Base-by-base conservation (phyloP, 2,888 invertebrate species). In the Apamea sordens region DNA sequence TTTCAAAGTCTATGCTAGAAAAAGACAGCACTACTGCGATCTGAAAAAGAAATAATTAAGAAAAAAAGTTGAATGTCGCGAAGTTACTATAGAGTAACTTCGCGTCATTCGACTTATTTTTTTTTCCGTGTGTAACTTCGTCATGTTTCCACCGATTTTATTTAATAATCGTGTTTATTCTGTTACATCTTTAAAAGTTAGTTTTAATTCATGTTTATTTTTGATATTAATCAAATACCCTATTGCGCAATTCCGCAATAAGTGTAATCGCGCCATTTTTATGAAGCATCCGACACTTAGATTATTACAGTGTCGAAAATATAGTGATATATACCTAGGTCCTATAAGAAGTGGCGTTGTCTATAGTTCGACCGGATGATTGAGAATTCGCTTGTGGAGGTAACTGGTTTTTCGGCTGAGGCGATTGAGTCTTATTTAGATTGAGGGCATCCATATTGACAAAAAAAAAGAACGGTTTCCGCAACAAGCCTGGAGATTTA, bases 311-410 rank as follows among this genome's bases (percentile, higher is more conserved):
- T 53, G 53, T 24, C 10, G 24, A 53, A 24, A 32, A 24, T 64
- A 64, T 44, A 21, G n/a, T 59, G 7, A 67, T 67, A 50, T 28
- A 32, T 18, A 28, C 41, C 24, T 67, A 77, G 65, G 36, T 59
- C 50, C 67, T 77, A 36, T 77, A 65, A 50, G 61, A 78, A 78
- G 15, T 78, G n/a, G 28, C 78, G 10, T 77, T 50, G 61, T 32
- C 78, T 78, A 68, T 63, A 50, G 78, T 78, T 78, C n/a, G 8
- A 63, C 79, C 61, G 78, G 79, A 78, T 50, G 50, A 63, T n/a
- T 63, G 13, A 53, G 21, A 50, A 59, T 41, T 59, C 6, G 50
- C 10, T 50, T 59, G 28, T 76, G 7, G 28, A n/a, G 5, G 28
- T 44, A 78, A 18, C 15, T 36, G 2, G 24, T 18, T 77, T 44